Conservation (phyloP, 2,888 invertebrate genomes). For the Cheilosia vulpina region DNA sequence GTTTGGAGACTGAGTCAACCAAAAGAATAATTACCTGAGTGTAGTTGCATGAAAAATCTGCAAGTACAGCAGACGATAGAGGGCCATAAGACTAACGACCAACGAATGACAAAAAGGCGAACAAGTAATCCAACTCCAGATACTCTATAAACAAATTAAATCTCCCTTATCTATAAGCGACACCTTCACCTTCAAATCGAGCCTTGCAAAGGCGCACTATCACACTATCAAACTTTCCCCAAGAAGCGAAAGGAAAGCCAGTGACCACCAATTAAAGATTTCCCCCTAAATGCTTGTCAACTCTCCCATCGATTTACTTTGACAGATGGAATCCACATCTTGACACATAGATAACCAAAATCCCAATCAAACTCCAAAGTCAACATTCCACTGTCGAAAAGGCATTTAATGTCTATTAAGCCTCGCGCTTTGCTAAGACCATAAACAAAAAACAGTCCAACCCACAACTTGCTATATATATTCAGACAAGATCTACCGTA, state of each 20-base stretch:
- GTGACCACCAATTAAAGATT: neutral
- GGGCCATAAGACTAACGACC: too few species aligned
- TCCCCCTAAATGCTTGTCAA: neutral
- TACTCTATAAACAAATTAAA: too few species aligned
- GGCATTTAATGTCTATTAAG: conserved; percentile 13
- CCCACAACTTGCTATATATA: conserved; percentile 26
- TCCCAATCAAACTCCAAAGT: conserved; percentile 25
- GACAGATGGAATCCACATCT: conserved; percentile 26
- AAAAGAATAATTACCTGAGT: too few species aligned
- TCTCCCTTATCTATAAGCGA: too few species aligned
- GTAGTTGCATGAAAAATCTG: too few species aligned
- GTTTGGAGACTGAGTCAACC: too few species aligned
- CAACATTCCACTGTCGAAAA: conserved; percentile 29
- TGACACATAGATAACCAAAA: conserved; percentile 10
- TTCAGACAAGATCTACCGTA: conserved; percentile 48
- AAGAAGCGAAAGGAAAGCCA: too few species aligned
- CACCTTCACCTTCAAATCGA: too few species aligned
- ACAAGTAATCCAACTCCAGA: too few species aligned
- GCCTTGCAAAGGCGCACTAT: rapidly evolving
- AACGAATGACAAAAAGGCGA: too few species aligned
- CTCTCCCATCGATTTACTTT: neutral
- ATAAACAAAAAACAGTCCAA: neutral
- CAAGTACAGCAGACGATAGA: too few species aligned
- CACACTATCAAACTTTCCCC: too few species aligned
- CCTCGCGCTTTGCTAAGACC: conserved; percentile 5